phyloP scores from a whole-genome alignment of 2,113 vertebrate genomes.

The Blennius ocellaris region DNA sequence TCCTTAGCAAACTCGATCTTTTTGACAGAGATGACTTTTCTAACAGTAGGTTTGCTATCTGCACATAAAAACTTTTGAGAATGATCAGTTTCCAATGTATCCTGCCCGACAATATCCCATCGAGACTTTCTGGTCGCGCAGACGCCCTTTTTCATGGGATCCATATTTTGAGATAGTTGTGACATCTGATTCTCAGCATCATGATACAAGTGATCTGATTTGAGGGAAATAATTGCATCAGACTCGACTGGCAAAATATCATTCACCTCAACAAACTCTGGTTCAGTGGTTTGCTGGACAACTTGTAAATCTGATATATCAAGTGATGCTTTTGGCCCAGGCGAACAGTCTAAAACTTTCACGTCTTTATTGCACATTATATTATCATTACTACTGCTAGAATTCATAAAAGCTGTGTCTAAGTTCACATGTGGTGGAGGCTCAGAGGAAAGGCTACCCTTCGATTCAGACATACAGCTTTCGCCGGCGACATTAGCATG shows the following conservation, averaged over 20 bases:
- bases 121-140: slow-evolving; percentile 75
- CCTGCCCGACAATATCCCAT: slow-evolving; percentile 86
- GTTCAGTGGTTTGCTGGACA: slow-evolving; percentile 67
- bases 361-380: slow-evolving; percentile 38
- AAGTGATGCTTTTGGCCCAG: slow-evolving; percentile 44
- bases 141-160: slow-evolving; percentile 57
- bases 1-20: slow-evolving; percentile 77
- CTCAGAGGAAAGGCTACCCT: slow-evolving; percentile 40
- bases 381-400: slow-evolving; percentile 45
- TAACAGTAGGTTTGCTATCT: slow-evolving; percentile 68
- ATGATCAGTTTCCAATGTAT: slow-evolving; percentile 65
- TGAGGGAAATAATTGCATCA: slow-evolving; percentile 9
- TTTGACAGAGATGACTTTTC: slow-evolving; percentile 74
- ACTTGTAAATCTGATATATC: slow-evolving; percentile 50
- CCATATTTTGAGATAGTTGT: slow-evolving; percentile 52
- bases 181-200: slow-evolving; percentile 52
- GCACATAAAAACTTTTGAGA: slow-evolving; percentile 45
- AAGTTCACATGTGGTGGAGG: slow-evolving; percentile 39
- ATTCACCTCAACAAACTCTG: slow-evolving; percentile 46
- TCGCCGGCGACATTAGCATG: slow-evolving; percentile 29
- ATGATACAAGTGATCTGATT: slow-evolving; percentile 36
- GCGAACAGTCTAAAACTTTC: slow-evolving; percentile 44
- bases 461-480: slow-evolving; percentile 51
- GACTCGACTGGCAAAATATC: slow-evolving; percentile 15
- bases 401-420: slow-evolving; percentile 21